Evolutionary conservation across 2,888 invertebrate genomes (phyloP).

Genomic region (Nudaria mundana): DNA sequence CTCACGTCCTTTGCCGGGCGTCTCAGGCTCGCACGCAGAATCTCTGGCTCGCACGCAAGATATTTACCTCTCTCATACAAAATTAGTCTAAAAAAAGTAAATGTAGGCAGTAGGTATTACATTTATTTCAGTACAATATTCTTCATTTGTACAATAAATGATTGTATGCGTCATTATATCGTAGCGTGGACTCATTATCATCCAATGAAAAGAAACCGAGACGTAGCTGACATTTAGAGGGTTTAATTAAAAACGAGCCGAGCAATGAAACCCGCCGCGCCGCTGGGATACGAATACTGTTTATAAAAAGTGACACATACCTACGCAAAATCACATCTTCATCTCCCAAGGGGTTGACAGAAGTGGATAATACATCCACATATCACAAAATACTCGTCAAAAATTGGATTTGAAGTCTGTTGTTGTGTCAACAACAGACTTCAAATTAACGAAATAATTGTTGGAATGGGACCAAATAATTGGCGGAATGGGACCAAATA

Average conservation of each 20-base stretch:
- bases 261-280: slow-evolving; percentile 9
- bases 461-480: no score
- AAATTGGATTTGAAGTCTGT: no score
- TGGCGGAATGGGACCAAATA: no score
- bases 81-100: neutral
- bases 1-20: no score
- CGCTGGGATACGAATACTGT: no score
- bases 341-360: no score
- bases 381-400: no score
- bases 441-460: no score
- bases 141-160: neutral
- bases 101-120: slow-evolving; percentile 2
- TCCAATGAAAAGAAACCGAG: slow-evolving; percentile 30
- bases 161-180: slow-evolving; percentile 24
- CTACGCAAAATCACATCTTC: no score
- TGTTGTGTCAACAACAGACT: no score
- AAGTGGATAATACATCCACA: slow-evolving; percentile 23
- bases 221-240: slow-evolving; percentile 31
- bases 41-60: no score
- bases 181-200: slow-evolving; percentile 28
- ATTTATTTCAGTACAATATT: slow-evolving; percentile 4
- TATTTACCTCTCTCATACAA: neutral
- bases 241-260: slow-evolving; percentile 35
- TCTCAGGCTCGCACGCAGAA: no score
- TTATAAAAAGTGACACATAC: slow-evolving; percentile 6